Base-by-base conservation (phyloP, 2,113 vertebrate genomes). In the Nasalis larvatus region DNA sequence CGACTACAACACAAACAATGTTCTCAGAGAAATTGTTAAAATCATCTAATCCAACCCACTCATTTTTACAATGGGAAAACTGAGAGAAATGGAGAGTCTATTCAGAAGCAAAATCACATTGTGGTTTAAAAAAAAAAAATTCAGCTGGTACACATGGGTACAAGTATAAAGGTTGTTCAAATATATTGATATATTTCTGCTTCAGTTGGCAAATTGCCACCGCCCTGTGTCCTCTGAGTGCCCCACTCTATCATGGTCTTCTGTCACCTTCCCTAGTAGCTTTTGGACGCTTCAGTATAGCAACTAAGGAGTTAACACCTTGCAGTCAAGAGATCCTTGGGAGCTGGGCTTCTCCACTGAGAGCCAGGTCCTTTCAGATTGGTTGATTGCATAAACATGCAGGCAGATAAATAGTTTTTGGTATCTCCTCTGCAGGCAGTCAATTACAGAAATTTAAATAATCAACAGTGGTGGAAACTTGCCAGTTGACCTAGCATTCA, bases 61-160 rank as follows among this genome's bases (percentile, higher is more conserved):
- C 84, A 80, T 80, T 96, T 94, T 92, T 91, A 66, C 96, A 94
- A 77, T 87, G 40, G 90, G 25, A 37, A 95, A 81, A 95, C n/a
- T 58, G 85, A 95, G 40, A 88, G 18, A 95, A 95, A 86, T 69
- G 60, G 92, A 91, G 37, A 80, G 16, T 68, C 40, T 76, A 63
- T 66, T 95, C 71, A 81, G n/a, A 94, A 87, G 13, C 52, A 60
- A 90, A 91, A 78, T 42, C 37, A 47, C 42, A 40, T 54, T 40
- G 13, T 1, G 21, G 18, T 52, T 74, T 17, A 25, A 6, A 17
- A 52, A 84, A 49, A 81, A 76, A n/a, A 58, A 35, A n/a, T 30
- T 86, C 52, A 56, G 40, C 45, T 88, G 11, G 5, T 60, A 47
- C 14, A 68, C 40, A 45, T 45, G 45, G 73, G 13, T 54, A 27